Base-by-base conservation (phyloP, 2,888 invertebrate species). In the Orgyia antiqua region DNA sequence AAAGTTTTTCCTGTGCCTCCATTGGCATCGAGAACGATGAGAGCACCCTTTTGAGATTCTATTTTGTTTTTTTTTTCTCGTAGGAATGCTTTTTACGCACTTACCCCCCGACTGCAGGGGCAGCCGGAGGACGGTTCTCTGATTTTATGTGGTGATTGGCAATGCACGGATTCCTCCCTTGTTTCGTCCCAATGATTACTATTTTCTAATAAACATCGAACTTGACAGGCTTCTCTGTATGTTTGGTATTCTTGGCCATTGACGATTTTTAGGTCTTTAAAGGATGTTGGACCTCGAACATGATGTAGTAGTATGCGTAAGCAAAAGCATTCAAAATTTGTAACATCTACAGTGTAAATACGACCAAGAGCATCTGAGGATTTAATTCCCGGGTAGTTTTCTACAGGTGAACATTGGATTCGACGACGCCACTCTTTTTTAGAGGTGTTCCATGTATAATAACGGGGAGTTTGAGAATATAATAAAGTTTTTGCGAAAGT, bases 171-270 rank as follows among this genome's bases (percentile, higher is more conserved):
- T 27, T 33, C 44, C 36, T 23, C 19, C 15, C 31, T 35, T 28
- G 54, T 57, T 51, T 30, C 51, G 39, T 32, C 30, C 37, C 39
- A 43, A 15, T 42, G 42, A 15, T 33, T 29, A 36, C 60, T 61
- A 33, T 64, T 51, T 30, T 68, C 50, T 11, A 68, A 33, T 10
- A 66, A 37, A 5, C 44, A 33, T 11, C 36, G 25, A 27, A 33
- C 42, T 28, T 42, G 21, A 34, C 53, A 55, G 29, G 52, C 50
- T 15, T 39, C 36, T 30, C 43, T 19, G 28, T 42, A 67, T 24
- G 54, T 57, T 5, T 18, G 9, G 36, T 32, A 42, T 36, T 33
- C 28, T 30, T 43, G 33, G 27, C 30, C 30, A 24, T 39, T 39
- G 24, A 33, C 33, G 10, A 24, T 39, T 34, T 42, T 45, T 9